Evolutionary conservation across 2,113 vertebrate species (phyloP).

Genomic region (Entosphenus tridentatus): DNA sequence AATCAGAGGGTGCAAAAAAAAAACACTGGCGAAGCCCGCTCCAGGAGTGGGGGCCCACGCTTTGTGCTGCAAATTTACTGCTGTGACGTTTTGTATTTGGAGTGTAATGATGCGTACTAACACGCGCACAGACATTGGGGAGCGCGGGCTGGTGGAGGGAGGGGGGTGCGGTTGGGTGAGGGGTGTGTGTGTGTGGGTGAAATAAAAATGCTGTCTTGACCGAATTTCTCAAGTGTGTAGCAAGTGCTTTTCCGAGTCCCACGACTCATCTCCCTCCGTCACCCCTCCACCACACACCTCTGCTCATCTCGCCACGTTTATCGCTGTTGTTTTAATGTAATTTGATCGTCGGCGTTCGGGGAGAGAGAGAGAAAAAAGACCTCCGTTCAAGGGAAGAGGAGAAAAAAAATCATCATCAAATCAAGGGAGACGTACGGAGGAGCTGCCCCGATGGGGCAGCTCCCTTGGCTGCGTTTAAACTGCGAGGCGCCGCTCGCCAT

Average conservation of each 20-base stretch:
- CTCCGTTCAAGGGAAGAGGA: no score
- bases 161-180: background rate
- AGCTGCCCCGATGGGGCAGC: no score
- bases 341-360: no score
- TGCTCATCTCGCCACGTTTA: no score
- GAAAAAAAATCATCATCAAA: no score
- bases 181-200: background rate
- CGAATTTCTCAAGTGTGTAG: background rate
- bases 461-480: no score
- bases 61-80: slow-evolving; percentile 5
- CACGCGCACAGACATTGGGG: background rate
- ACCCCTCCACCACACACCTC: background rate
- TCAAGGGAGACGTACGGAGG: no score
- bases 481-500: no score
- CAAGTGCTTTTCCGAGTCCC: background rate
- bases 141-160: background rate
- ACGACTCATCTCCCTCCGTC: background rate
- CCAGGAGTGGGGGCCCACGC: background rate
- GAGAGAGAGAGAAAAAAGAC: no score
- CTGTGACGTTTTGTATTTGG: slow-evolving; percentile 6
- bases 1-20: background rate
- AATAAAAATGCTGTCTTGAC: background rate
- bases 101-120: slow-evolving; percentile 5
- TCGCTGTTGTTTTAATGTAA: no score
- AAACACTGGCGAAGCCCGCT: background rate